Percentiles rank a stretch among this genome's conserved stretches.
Evolutionary conservation across 1,140 invertebrate species (phyloP).

Genomic region (Aleiodes sp.): DNA sequence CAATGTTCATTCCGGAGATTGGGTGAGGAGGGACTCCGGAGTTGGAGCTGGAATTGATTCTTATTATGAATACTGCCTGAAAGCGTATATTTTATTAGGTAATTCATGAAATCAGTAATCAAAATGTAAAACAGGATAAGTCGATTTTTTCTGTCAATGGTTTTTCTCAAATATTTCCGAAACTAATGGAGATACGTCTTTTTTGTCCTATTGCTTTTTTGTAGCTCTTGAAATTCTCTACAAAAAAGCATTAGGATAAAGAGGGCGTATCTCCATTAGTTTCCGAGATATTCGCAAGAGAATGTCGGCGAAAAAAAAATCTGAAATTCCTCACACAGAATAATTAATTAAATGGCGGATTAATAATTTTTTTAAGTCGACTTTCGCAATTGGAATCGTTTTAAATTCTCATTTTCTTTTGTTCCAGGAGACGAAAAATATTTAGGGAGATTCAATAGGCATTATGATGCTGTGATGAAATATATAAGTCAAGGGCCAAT

Average conservation of each 20-base stretch:
- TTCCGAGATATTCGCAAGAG: too few relatives aligned
- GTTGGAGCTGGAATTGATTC: constrained; percentile 99
- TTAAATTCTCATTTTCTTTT: constrained; percentile 12
- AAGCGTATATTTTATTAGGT: constrained; percentile 85
- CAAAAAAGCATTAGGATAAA: too few relatives aligned
- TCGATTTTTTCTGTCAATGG: too few relatives aligned
- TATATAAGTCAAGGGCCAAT: constrained; percentile 96
- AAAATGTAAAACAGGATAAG: neutral
- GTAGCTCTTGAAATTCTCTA: too few relatives aligned
- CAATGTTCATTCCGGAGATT: constrained; percentile 97
- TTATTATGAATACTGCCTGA: constrained; percentile 98
- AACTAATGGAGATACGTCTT: too few relatives aligned
- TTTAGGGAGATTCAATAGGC: constrained; percentile 91
- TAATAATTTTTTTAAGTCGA: constrained; percentile 19
- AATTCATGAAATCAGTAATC: constrained; percentile 6
- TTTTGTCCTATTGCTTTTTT: too few relatives aligned
- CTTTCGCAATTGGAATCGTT: neutral
- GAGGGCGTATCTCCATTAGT: too few relatives aligned
- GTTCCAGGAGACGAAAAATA: constrained; percentile 83
- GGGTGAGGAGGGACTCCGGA: constrained; percentile 94
- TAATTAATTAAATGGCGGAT: too few relatives aligned
- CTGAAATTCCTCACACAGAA: too few relatives aligned
- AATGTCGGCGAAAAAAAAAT: neutral
- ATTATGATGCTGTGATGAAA: constrained; percentile 98
- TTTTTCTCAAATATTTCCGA: too few relatives aligned